phyloP scores from a whole-genome alignment of 2,797 vertebrate species.

The Falco concolor region DNA sequence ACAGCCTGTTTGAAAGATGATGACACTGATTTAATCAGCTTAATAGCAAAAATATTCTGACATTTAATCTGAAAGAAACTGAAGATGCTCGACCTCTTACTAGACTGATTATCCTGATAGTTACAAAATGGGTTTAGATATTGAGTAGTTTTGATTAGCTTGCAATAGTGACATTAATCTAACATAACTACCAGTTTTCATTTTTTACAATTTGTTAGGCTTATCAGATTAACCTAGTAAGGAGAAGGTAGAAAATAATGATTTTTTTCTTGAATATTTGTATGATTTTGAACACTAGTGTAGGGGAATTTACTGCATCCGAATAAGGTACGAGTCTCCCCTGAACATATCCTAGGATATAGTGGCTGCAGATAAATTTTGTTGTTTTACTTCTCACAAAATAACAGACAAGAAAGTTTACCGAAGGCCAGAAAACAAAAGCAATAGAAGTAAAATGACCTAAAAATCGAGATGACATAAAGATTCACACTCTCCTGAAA shows the following conservation, averaged over 20 bases:
- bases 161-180: constrained; percentile 38
- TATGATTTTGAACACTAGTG: neutral
- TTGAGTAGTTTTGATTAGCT: constrained; percentile 21
- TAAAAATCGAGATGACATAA: neutral
- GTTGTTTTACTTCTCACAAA: neutral
- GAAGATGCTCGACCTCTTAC: neutral
- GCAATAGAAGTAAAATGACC: neutral
- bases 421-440: neutral
- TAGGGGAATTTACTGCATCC: neutral
- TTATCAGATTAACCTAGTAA: neutral
- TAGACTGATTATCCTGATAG: neutral
- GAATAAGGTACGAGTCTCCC: neutral
- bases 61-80: constrained; percentile 8
- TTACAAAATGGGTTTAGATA: neutral
- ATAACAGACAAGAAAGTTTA: neutral
- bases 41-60: constrained; percentile 28
- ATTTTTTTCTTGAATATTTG: neutral
- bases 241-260: neutral
- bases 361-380: neutral
- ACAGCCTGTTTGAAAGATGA: neutral
- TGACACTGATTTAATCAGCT: constrained; percentile 16
- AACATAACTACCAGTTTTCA: constrained; percentile 22
- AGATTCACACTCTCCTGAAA: neutral
- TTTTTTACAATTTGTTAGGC: neutral
- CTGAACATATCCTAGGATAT: neutral